Evolutionary conservation across 2,113 vertebrate genomes (phyloP).

Genomic region (Xyliphius kryptos): DNA sequence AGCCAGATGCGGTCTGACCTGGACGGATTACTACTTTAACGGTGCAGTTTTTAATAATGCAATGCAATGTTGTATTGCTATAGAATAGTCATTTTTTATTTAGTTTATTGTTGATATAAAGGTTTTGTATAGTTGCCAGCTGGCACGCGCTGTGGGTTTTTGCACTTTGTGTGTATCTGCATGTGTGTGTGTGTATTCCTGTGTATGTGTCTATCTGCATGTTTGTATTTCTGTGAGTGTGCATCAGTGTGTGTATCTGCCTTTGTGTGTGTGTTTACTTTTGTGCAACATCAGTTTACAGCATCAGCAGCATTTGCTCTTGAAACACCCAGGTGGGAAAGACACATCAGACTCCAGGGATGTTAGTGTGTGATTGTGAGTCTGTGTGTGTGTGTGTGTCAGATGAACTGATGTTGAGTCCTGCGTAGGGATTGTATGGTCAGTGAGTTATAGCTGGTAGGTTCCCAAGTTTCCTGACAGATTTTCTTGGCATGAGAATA

Average conservation of each 20-base stretch:
- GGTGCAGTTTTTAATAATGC: no score
- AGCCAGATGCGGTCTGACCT: no score
- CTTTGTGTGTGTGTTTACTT: conserved; percentile 6
- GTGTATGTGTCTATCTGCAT: not conserved
- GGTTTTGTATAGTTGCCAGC: no score
- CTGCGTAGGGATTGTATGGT: not conserved
- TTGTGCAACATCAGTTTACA: no score
- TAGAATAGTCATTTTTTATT: no score
- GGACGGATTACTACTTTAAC: no score
- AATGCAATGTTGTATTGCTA: no score
- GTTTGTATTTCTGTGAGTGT: conserved; percentile 5
- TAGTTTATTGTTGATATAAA: no score
- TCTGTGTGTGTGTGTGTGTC: conserved; percentile 13
- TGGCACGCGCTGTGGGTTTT: no score
- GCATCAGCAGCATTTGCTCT: conserved; percentile 18
- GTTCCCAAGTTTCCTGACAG: not conserved
- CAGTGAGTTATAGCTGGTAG: not conserved
- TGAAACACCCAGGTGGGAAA: conserved; percentile 20
- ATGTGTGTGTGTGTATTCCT: conserved; percentile 2
- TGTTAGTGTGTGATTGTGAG: conserved; percentile 4
- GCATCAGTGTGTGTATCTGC: no score
- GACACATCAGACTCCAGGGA: conserved; percentile 1
- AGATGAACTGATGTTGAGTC: conserved; percentile 12
- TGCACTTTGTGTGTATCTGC: not conserved
- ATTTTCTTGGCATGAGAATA: not conserved